phyloP scores from a whole-genome alignment of 2,113 vertebrate species.

The Sapajus apella region DNA sequence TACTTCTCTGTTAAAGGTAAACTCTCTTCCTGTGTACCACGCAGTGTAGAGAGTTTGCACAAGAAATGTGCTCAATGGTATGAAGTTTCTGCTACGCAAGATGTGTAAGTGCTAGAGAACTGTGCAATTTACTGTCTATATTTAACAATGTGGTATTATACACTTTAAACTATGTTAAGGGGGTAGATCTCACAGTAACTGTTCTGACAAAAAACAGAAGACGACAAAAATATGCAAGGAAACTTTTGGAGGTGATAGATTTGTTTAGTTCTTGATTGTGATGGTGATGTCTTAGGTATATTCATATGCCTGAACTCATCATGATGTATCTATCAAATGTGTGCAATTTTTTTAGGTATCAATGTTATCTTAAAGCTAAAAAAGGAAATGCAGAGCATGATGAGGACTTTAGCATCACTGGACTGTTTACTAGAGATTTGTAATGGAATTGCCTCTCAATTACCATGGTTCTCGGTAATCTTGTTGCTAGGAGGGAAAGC shows the following conservation, averaged over 20 bases:
- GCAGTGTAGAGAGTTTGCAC: not conserved
- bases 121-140: not conserved
- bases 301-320: not conserved
- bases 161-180: not conserved
- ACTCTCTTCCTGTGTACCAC: not conserved
- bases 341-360: not conserved
- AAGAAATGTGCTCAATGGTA: not conserved
- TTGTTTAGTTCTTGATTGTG: not conserved
- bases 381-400: not conserved
- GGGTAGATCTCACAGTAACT: not conserved
- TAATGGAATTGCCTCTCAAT: not conserved
- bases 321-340: not conserved
- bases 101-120: not conserved
- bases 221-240: not conserved
- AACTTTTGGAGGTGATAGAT: not conserved
- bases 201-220: not conserved
- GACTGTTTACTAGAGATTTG: not conserved
- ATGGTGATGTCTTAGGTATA: not conserved
- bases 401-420: not conserved
- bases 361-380: too few species aligned
- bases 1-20: not conserved
- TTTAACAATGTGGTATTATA: not conserved
- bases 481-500: not conserved
- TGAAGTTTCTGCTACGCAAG: not conserved
- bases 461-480: not conserved